Evolutionary conservation across 2,113 vertebrate genomes (phyloP).

Genomic region (Megaleporinus macrocephalus): DNA sequence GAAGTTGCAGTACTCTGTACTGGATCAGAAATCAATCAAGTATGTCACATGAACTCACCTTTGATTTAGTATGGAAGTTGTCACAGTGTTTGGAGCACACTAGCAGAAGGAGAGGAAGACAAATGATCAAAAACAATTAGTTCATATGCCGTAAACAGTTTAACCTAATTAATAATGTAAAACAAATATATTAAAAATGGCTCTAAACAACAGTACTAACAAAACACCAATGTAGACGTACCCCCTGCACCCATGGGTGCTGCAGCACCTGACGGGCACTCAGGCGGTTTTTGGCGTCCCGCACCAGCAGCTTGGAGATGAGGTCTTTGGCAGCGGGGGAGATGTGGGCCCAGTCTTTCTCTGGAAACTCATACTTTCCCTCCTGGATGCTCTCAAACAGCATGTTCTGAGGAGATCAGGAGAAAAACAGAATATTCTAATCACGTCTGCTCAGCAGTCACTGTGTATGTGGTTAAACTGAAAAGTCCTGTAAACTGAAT

Average conservation of each 20-base stretch:
- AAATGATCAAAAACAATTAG: too few species aligned
- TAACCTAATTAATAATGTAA: too few species aligned
- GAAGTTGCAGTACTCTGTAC: background rate
- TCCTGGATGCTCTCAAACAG: conserved; percentile 98
- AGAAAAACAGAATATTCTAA: too few species aligned
- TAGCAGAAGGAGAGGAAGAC: conserved; percentile 57
- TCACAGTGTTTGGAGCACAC: conserved; percentile 85
- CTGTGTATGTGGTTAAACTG: too few species aligned
- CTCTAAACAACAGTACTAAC: too few species aligned
- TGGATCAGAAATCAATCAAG: too few species aligned
- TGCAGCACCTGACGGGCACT: conserved; percentile 94
- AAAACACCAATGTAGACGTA: conserved; percentile 60
- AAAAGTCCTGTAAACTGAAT: too few species aligned
- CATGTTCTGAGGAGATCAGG: conserved; percentile 80
- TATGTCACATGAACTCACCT: conserved; percentile 77
- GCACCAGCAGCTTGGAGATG: conserved; percentile 94
- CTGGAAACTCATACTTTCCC: conserved; percentile 93
- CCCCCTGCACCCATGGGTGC: conserved; percentile 96
- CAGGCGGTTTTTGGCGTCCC: conserved; percentile 94
- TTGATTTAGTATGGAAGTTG: conserved; percentile 89
- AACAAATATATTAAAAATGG: too few species aligned
- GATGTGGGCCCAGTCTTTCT: conserved; percentile 96
- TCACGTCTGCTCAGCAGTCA: too few species aligned
- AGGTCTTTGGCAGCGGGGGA: conserved; percentile 97
- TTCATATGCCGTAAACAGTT: too few species aligned